Base-by-base conservation (phyloP, 2,888 invertebrate species). In the Autographa pulchrina region DNA sequence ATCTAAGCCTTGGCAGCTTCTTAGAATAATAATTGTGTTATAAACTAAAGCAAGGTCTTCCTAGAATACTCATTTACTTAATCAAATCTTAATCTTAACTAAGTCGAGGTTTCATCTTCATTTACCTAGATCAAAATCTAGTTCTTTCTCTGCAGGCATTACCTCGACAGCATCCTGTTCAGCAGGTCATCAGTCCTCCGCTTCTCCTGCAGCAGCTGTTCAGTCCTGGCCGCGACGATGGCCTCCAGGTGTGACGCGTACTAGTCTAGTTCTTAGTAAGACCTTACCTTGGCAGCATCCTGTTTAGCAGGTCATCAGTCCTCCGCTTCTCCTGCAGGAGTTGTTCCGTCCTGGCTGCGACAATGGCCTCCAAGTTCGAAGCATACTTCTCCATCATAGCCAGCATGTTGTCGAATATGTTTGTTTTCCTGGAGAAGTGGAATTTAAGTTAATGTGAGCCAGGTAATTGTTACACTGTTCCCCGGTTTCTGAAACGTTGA, bases 371-470 rank as follows among this genome's bases (percentile, higher is more conserved):
- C 74, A 99, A 91, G 91, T 98, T 98, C 58, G 97, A 97, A 0
- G 98, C 98, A 88, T 99, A 98, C 89, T 98, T 98, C 91, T 98
- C 98, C 98, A 98, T 98, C 90, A 98, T 98, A 0, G 97, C 97
- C 75, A 98, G 93, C 98, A 98, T 98, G 87, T 98, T 98, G 93
- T 98, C 98, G 87, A 98, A 98, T 80, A 98, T 98, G 85, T 98
- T 98, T 3, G 98, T 97, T 91, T 98, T 98, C 92, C 97, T 97
- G 85, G 0, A 41, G 31, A 74, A 58, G 35, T 52, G 38, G 4
- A n/a, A 20, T 61, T 6, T 35, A 35, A 8, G 38, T 38, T 38
- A 38, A 38, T 38, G 1, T 9, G 11, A 11, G 11, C 8, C 8
- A 11, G 38, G 35, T 35, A 35, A 35, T 35, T 35, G 25, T 35